Base-by-base conservation (phyloP, 2,113 vertebrate genomes). In the Varanus salvator region DNA sequence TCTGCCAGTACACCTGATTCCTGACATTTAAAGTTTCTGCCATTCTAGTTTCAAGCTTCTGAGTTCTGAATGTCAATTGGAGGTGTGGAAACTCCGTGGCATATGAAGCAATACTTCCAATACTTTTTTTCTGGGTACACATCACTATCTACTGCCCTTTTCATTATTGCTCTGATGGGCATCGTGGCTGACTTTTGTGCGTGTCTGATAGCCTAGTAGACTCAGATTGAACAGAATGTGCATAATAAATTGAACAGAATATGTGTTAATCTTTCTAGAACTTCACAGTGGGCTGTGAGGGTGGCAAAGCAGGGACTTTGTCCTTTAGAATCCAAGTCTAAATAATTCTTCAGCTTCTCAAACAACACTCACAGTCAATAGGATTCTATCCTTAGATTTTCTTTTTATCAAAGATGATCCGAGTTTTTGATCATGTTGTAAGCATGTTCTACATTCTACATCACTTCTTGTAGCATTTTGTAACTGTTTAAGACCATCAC, bases 41-140 rank as follows among this genome's bases (percentile, higher is more conserved):
- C 92, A 52, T 93, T 95, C 86, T 4, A 8, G 90, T 94, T 93
- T 78, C 85, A 90, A 76, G 57, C 91, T 94, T 90, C 83, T 89
- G 87, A 93, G 83, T 6, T 60, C 85, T 91, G n/a, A 66, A 34
- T 60, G 75, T 85, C 87, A 88, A 83, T 89, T 86, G 92, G 52
- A 85, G 27, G 71, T 88, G 60, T 15, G 14, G 87, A 76, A 94
- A 93, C 54, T 38, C 44, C 87, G 17, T 29, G 88, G 12, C 84
- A 87, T 34, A 23, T 87, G 82, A 54, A 87, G 72, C 78, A 69
- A 89, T 89, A 21, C 7, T 31, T 87, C 88, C 25, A 72, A 0
- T 21, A 50, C 44, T 84, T 87, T 31, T 14, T 17, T 71, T 34
- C n/a, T 6, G 8, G 80, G 0, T 90, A 3, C 2, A n/a, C 6